Base-by-base conservation (phyloP, 2,888 invertebrate species). In the Clepsis dumicolana region DNA sequence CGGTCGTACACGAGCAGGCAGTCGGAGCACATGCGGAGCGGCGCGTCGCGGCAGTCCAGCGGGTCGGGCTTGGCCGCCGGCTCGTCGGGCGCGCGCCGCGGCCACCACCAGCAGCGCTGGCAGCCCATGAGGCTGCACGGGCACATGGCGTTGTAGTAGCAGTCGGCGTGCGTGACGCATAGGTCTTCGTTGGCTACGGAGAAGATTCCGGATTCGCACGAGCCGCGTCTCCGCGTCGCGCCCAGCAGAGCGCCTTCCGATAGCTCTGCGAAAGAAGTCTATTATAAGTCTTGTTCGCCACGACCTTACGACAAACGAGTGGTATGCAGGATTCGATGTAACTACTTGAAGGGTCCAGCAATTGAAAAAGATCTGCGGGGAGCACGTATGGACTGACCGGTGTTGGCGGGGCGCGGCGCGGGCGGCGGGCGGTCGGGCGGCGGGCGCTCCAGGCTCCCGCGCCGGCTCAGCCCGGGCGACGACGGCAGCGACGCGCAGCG, bases 121-220 rank as follows among this genome's bases (percentile, higher is more conserved):
- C 92, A 92, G 77, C 90, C 91, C 79, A 87, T 84, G 64, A 92
- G 84, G 75, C 89, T 84, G 82, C 92, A 92, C 1, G 93, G 88
- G 71, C 93, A 93, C 79, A 91, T 83, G 71, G 88, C 88, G 70
- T 85, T 87, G 75, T 80, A 83, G 71, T 77, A 77, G 67, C 83
- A 80, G 16, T 79, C 82, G 21, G 76, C 75, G 38, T 91, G 91
- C 74, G 84, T 89, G 65, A 88, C 88, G 68, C 95, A 95, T 72
- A 95, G 94, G 83, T 96, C 96, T 83, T 96, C 97, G 80, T 97
- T 97, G 72, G 97, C 96, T 77, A 97, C 97, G 65, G 97, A 97
- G 94, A 97, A 98, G 84, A 98, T 98, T 21, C 98, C 98, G 75
- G 97, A 97, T 86, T 98, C 98, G 85, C 97, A 97, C 21, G 97